Evolutionary conservation across 1,140 invertebrate genomes (phyloP).

Genomic region (Chrysopa pallens): DNA sequence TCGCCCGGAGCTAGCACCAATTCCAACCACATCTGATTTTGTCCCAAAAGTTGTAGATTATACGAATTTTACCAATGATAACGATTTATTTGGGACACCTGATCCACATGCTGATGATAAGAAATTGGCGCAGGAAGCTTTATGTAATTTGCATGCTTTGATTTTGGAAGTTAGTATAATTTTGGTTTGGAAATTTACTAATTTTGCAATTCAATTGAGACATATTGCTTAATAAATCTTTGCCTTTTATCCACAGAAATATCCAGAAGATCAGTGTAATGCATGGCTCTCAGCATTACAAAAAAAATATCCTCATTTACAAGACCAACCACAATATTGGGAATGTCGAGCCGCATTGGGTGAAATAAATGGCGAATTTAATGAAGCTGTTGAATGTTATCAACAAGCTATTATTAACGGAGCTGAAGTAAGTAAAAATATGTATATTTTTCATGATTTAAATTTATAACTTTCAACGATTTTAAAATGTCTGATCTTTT

Average conservation of each 20-base stretch:
- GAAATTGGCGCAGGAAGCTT: slow-evolving; percentile 12
- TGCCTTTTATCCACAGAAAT: slow-evolving; percentile 14
- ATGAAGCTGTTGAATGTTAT: slow-evolving; percentile 31
- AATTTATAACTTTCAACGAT: no score
- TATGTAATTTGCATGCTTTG: slow-evolving; percentile 19
- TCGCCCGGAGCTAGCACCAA: background rate
- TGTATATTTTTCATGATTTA: background rate
- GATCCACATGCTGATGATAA: slow-evolving; percentile 1
- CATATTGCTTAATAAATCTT: slow-evolving; percentile 1
- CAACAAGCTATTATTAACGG: slow-evolving; percentile 31
- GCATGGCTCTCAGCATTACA: slow-evolving; percentile 29
- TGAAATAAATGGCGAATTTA: slow-evolving; percentile 28
- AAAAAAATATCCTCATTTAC: slow-evolving; percentile 19
- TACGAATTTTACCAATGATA: background rate
- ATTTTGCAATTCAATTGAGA: slow-evolving; percentile 5
- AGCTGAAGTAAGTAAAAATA: slow-evolving; percentile 23
- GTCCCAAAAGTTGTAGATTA: slow-evolving; percentile 4
- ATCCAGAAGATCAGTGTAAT: slow-evolving; percentile 27
- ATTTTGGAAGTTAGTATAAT: slow-evolving; percentile 16
- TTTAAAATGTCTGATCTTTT: no score
- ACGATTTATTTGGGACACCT: background rate
- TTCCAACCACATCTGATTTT: no score
- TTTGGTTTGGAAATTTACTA: background rate
- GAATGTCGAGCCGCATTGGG: slow-evolving; percentile 34
- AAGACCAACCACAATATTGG: slow-evolving; percentile 30